These are phyloP conservation scores for Drosophila ochracea DNA, from an alignment of 2,888 invertebrate genomes.

Conservation along the genomic window DNA sequence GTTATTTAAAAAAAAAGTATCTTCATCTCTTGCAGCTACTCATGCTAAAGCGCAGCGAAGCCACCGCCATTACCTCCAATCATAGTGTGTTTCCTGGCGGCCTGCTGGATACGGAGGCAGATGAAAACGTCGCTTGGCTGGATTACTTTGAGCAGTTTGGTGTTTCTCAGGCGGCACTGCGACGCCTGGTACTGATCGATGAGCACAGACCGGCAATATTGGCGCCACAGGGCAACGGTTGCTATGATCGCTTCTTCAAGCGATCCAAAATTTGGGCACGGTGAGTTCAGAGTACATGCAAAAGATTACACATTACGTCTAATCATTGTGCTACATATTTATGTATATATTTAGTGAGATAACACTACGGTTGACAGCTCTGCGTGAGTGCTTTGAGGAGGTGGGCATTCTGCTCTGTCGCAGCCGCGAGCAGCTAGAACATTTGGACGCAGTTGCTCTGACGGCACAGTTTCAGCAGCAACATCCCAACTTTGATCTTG, in stretches of 20 bases:
- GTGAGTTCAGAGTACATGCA: conserved; percentile 55
- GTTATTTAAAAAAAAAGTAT: not conserved
- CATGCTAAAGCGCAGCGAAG: conserved; percentile 88
- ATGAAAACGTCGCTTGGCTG: conserved; percentile 90
- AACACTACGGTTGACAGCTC: conserved; percentile 92
- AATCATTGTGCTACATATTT: conserved; percentile 21
- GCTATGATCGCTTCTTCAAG: conserved; percentile 82
- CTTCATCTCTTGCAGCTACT: conserved; percentile 71
- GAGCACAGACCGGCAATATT: conserved; percentile 86
- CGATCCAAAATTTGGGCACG: conserved; percentile 70
- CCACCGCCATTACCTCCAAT: conserved; percentile 90
- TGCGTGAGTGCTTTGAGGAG: conserved; percentile 96
- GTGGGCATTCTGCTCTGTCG: conserved; percentile 91
- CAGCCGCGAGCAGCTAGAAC: conserved; percentile 84
- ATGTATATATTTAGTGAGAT: conserved; percentile 86
- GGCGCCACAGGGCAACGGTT: conserved; percentile 85
- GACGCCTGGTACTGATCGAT: conserved; percentile 73
- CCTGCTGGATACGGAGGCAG: conserved; percentile 87
- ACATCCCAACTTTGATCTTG: conserved; percentile 83
- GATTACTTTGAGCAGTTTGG: conserved; percentile 88
- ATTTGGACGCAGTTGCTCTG: conserved; percentile 78
- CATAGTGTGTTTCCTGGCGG: conserved; percentile 96
- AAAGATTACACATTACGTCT: conserved; percentile 27
- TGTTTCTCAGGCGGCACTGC: conserved; percentile 86
- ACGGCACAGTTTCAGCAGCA: conserved; percentile 12